Percentiles rank a stretch among this genome's conserved stretches.
These are phyloP conservation scores for Trachelus stipa DNA, from an alignment of 2,888 invertebrate species.

Conservation along the genomic window DNA sequence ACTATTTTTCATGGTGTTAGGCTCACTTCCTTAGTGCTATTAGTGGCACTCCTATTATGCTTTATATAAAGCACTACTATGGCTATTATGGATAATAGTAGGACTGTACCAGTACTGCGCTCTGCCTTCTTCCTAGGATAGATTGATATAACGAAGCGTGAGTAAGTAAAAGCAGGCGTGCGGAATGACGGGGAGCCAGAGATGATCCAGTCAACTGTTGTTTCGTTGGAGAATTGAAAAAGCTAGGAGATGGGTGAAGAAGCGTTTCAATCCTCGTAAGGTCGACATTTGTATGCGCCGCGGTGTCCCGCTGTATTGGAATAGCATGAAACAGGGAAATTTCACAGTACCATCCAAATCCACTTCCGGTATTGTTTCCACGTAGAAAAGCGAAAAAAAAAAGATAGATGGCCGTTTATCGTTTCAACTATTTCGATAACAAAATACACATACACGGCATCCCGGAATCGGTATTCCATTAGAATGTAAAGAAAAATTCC, in stretches of 20 bases:
- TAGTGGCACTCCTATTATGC: not conserved
- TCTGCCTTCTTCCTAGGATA: not conserved
- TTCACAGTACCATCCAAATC: not conserved
- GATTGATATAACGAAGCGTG: not conserved
- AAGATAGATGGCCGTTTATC: not conserved
- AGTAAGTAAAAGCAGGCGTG: slow-evolving; percentile 17
- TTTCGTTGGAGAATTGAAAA: slow-evolving; percentile 8
- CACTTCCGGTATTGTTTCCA: not conserved
- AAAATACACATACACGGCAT: not conserved
- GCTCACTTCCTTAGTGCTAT: not conserved
- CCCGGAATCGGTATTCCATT: not conserved
- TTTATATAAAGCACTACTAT: not conserved
- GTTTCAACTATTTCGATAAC: not conserved
- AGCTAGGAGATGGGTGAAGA: slow-evolving; percentile 6
- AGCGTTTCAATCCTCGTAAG: slow-evolving; percentile 8
- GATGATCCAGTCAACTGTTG: slow-evolving; percentile 16
- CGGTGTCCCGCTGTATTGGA: slow-evolving; percentile 9
- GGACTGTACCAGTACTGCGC: not conserved
- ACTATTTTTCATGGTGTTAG: not conserved
- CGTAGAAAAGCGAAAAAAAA: not conserved
- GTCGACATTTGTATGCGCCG: slow-evolving; percentile 18
- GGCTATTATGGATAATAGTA: not conserved
- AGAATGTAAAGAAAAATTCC: not conserved
- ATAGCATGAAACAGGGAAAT: slow-evolving; percentile 8
- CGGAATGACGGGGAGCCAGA: slow-evolving; percentile 10